Base-by-base conservation (phyloP, 2,113 vertebrate species). In the Phylloscopus whistleri region DNA sequence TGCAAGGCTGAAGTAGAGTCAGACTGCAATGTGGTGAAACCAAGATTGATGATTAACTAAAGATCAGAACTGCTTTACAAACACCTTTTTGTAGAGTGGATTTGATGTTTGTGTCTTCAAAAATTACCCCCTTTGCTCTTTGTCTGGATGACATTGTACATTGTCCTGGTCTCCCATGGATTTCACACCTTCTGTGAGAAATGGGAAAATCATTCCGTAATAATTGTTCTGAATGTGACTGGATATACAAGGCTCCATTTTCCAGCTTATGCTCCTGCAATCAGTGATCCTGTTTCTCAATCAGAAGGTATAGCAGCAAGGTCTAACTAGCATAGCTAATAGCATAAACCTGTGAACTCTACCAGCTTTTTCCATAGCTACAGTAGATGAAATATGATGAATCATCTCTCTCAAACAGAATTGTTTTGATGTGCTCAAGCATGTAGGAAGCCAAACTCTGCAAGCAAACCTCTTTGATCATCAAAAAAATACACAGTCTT, bases 131-230 rank as follows among this genome's bases (percentile, higher is more conserved):
- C 7, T 68, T 82, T 73, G 19, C 14, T 44, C 28, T 69, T 30
- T 43, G 6, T 88, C 53, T 33, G 22, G 31, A 35, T 78, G 9
- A 16, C 43, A 19, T 27, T 44, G 24, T 15, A n/a, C 16, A 30
- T 44, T 58, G 49, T 49, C 20, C 20, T 58, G 37, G 67, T 37
- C 8, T 52, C 11, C 46, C 31, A 39, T 3, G 5, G 10, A 53
- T 67, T 88, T 84, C n/a, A 63, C 3, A 59, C 21, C 5, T 60
- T 76, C 84, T 30, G 16, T 76, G 64, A 81, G n/a, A 77, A 73
- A 46, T 5, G 1, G 5, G 10, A 17, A 84, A 87, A 70, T 7
- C 0, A 0, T 37, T 70, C 21, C 23, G 5, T 31, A 68, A 58
- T 39, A 76, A 30, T 43, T n/a, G 26, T 76, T 15, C 15, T 27